phyloP scores from a whole-genome alignment of 2,888 invertebrate species.

The Teinopalpus imperialis region DNA sequence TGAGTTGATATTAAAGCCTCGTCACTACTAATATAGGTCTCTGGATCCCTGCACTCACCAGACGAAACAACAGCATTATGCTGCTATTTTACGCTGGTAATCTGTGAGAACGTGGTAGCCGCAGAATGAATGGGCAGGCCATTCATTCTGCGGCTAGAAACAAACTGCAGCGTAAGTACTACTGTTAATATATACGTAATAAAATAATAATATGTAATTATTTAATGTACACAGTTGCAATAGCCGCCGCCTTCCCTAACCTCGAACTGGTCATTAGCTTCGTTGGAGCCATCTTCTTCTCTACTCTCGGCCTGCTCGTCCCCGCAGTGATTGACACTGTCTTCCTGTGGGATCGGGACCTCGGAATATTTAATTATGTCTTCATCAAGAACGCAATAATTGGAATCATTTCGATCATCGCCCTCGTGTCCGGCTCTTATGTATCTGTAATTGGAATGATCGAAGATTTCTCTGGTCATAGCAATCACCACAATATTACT shows the following conservation, averaged over 20 bases:
- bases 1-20: too few species aligned
- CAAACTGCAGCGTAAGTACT: too few species aligned
- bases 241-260: conserved; percentile 91
- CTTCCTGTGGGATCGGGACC: conserved; percentile 84
- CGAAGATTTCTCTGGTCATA: conserved; percentile 43
- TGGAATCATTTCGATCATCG: conserved; percentile 50
- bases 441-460: conserved; percentile 62
- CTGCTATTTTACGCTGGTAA: too few species aligned
- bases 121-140: too few species aligned
- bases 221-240: conserved; percentile 85
- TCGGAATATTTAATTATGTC: conserved; percentile 85
- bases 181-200: too few species aligned
- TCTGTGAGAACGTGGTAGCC: too few species aligned
- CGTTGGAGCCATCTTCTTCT: conserved; percentile 90
- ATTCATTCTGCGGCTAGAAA: too few species aligned
- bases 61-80: too few species aligned
- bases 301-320: conserved; percentile 87
- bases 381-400: conserved; percentile 84
- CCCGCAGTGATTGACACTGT: conserved; percentile 89
- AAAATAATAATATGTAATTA: too few species aligned
- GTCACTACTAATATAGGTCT: too few species aligned
- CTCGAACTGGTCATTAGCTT: conserved; percentile 93
- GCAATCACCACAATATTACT: conserved; percentile 16
- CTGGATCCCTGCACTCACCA: too few species aligned
- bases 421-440: conserved; percentile 63